Evolutionary conservation across 2,113 vertebrate genomes (phyloP).

Genomic region (Neolamprologus devosi): DNA sequence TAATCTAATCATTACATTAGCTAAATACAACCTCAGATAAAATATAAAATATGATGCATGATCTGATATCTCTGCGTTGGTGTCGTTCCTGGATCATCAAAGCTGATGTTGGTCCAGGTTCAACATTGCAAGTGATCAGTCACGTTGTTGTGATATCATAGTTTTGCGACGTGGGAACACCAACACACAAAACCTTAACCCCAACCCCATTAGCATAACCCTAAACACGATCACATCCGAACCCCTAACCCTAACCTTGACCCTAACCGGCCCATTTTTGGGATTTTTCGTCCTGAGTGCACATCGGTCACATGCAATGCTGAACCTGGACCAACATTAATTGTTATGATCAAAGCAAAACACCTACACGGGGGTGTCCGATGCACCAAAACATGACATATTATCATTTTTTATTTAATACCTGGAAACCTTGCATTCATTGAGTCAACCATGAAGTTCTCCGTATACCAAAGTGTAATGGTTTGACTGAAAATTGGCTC

Average conservation of each 20-base stretch:
- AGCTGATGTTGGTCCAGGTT: not conserved
- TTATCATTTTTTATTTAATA: not conserved
- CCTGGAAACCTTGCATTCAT: not conserved
- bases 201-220: not conserved
- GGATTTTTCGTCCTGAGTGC: rapidly evolving
- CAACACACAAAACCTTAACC: not conserved
- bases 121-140: not conserved
- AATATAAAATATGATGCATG: not conserved
- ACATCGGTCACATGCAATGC: not conserved
- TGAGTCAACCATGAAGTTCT: not conserved
- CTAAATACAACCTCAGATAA: not conserved
- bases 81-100: not conserved
- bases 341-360: not conserved
- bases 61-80: not conserved
- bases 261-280: not conserved
- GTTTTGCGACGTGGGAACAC: not conserved
- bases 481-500: not conserved
- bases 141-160: not conserved
- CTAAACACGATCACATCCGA: not conserved
- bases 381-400: not conserved
- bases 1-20: not conserved
- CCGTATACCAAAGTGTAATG: not conserved
- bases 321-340: not conserved
- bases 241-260: not conserved
- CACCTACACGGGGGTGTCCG: not conserved